Percentiles rank a stretch among this genome's conserved stretches.
phyloP scores from a whole-genome alignment of 2,888 invertebrate genomes.

The Parascotia fuliginaria region DNA sequence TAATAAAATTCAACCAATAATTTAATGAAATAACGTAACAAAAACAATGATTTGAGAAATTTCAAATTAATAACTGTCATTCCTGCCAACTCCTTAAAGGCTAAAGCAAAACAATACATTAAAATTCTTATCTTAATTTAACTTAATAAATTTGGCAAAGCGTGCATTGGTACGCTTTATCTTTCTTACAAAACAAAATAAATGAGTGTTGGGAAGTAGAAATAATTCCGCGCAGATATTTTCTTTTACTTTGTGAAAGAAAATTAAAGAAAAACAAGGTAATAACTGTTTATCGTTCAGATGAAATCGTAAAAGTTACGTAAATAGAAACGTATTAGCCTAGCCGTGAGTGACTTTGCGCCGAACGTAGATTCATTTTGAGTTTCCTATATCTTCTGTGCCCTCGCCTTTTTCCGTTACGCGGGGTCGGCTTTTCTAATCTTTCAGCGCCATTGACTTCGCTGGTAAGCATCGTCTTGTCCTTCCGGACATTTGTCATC shows the following conservation, averaged over 20 bases:
- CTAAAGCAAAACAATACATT: slow-evolving; percentile 20
- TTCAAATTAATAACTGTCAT: neutral
- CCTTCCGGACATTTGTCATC: too few relatives aligned
- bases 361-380: too few relatives aligned
- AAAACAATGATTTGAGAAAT: neutral
- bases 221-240: slow-evolving; percentile 25
- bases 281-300: slow-evolving; percentile 2
- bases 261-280: slow-evolving; percentile 8
- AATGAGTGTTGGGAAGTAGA: slow-evolving; percentile 9
- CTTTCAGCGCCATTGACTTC: too few relatives aligned
- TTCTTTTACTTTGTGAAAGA: slow-evolving; percentile 11
- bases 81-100: neutral
- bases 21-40: too few relatives aligned
- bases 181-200: slow-evolving; percentile 21
- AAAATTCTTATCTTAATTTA: slow-evolving; percentile 39
- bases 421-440: too few relatives aligned
- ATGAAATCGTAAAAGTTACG: slow-evolving; percentile 1
- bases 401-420: too few relatives aligned
- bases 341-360: neutral
- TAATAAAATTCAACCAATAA: too few relatives aligned
- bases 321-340: slow-evolving; percentile 1
- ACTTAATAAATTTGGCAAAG: slow-evolving; percentile 33
- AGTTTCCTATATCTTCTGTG: too few relatives aligned
- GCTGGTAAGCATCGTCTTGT: too few relatives aligned
- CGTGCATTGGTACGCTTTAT: slow-evolving; percentile 28